Evolutionary conservation across 2,113 vertebrate genomes (phyloP), one percentile per base, ranked within the genome.

Genomic region (Sinocyclocheilus rhinocerous): DNA sequence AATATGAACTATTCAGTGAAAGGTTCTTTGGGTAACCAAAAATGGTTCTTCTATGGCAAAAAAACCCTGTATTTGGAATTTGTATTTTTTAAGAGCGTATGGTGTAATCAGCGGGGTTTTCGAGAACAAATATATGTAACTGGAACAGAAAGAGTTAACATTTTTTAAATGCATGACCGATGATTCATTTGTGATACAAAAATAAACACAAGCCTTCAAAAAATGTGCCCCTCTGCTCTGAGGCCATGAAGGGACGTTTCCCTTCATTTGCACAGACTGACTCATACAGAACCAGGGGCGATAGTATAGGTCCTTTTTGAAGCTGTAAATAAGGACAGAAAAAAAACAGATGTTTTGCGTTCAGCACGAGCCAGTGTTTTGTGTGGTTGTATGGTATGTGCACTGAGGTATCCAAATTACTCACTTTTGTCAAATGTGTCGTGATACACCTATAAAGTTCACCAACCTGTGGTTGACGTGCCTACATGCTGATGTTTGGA

Each of bases 191-290:
- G 84, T 77, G 36, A 61, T 78, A 89, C 88, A 67, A 86, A 90
- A 89, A 87, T 86, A 87, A 87, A 81, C 82, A 85, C 72, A 70
- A 69, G 81, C 42, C 76, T 79, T 84, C 7, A 85, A 83, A 72
- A 84, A 57, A 26, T 42, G 18, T 45, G 69, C 87, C 79, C n/a
- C 79, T 83, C 29, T 82, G 63, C 73, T 79, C 50, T n/a, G 26
- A 59, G 80, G 61, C n/a, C 8, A 45, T 39, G 2, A 18, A 70
- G 87, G 89, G 89, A 89, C 81, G 4, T 87, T 87, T 81, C 88
- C 86, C 86, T 22, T 90, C 79, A 90, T 86, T 89, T 90, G 88
- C 88, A 87, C 84, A 45, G 42, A 42, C 85, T 86, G 73, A 87
- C 81, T 89, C 89, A 87, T 57, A 84, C 24, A 85, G 6, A 70